Conservation (phyloP, 1,140 invertebrate genomes). For the Dryas iulia region DNA sequence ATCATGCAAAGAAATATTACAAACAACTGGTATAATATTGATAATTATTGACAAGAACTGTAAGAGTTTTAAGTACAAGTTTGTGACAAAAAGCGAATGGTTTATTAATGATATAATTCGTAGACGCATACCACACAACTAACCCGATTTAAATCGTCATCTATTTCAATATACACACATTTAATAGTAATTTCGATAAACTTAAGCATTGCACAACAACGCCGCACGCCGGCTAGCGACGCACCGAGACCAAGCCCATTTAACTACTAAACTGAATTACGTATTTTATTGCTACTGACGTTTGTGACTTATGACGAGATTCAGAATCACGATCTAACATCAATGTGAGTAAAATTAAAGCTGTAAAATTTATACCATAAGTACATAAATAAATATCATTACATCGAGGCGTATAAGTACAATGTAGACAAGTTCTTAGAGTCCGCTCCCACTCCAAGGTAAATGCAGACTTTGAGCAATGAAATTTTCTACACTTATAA, state of each 20-base stretch:
- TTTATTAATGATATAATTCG: not conserved
- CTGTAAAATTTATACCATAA: conserved; percentile 76
- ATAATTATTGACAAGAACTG: not conserved
- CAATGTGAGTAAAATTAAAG: conserved; percentile 79
- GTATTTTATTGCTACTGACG: conserved; percentile 76
- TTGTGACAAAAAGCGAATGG: not conserved
- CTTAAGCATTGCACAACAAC: conserved; percentile 66
- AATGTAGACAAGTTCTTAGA: conserved; percentile 55
- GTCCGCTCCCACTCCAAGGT: conserved; percentile 55
- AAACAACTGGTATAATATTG: not conserved
- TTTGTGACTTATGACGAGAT: conserved; percentile 80
- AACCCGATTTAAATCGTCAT: conserved; percentile 3
- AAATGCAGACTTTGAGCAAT: conserved; percentile 74
- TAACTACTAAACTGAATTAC: conserved; percentile 60
- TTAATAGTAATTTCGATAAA: conserved; percentile 42
- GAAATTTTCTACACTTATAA: conserved; percentile 59
- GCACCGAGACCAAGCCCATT: conserved; percentile 44
- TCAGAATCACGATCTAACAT: conserved; percentile 78
- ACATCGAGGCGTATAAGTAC: conserved; percentile 67
- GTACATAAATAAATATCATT: conserved; percentile 78
- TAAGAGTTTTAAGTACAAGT: not conserved
- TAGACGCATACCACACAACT: conserved; percentile 1
- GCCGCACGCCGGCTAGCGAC: conserved; percentile 41
- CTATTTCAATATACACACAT: conserved; percentile 31
- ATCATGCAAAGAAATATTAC: not conserved